Conservation (phyloP, 1,140 invertebrate species). For the Penaeus vannamei region DNA sequence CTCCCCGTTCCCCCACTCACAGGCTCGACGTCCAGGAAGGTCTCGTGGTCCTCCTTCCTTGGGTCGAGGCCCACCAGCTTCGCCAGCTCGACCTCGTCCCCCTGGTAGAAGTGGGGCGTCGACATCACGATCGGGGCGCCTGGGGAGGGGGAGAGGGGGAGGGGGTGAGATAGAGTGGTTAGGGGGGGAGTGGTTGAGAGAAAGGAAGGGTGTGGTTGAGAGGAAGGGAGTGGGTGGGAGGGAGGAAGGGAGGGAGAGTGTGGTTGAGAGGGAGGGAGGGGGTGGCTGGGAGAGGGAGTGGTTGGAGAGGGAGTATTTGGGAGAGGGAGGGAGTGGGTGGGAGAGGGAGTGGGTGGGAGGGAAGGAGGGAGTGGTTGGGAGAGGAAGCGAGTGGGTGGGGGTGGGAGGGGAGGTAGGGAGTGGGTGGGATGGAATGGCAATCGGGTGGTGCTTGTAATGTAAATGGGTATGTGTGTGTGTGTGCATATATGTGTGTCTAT, state of each 20-base stretch:
- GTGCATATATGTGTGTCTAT: too few relatives aligned
- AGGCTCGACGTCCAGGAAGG: conserved; percentile 73
- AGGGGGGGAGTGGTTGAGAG: conserved; percentile 72
- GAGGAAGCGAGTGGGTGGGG: neutral
- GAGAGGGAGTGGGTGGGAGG: too few relatives aligned
- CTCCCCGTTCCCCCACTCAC: conserved; percentile 73
- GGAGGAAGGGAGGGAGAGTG: conserved; percentile 29
- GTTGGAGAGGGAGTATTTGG: too few relatives aligned
- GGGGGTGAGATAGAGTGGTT: neutral
- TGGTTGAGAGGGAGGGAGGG: neutral
- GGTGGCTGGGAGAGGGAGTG: too few relatives aligned
- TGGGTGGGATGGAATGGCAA: neutral
- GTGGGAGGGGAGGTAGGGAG: neutral
- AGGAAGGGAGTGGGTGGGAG: too few relatives aligned
- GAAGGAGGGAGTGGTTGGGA: too few relatives aligned
- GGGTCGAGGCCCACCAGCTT: conserved; percentile 83
- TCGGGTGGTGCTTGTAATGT: too few relatives aligned
- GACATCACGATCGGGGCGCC: conserved; percentile 81
- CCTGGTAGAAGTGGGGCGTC: conserved; percentile 85
- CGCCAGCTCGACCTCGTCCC: conserved; percentile 78
- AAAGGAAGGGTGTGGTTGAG: conserved; percentile 69
- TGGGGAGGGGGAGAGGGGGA: conserved; percentile 54
- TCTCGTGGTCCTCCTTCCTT: conserved; percentile 73
- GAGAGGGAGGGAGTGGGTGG: too few relatives aligned
- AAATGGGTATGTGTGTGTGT: too few relatives aligned